phyloP scores from a whole-genome alignment of 2,888 invertebrate genomes.

The Drosophila neutralis region DNA sequence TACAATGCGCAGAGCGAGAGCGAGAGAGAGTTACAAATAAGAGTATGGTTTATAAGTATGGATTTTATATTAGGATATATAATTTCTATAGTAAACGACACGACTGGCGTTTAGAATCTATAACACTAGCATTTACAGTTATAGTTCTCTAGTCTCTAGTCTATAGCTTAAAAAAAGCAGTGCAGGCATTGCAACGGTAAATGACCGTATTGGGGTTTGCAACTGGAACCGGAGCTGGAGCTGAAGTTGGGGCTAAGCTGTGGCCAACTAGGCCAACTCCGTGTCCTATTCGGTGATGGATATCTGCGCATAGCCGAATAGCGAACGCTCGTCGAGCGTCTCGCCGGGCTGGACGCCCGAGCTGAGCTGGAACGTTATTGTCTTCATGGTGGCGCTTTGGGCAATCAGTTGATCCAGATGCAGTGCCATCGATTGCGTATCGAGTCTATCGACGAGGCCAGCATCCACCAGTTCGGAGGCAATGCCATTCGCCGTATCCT shows the following conservation, averaged over 20 bases:
- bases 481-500: slow-evolving; percentile 96
- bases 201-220: slow-evolving; percentile 12
- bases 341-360: slow-evolving; percentile 90
- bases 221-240: slow-evolving; percentile 1
- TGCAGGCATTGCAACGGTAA: slow-evolving; percentile 40
- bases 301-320: slow-evolving; percentile 98
- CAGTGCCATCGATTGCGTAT: slow-evolving; percentile 95
- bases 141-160: slow-evolving; percentile 46
- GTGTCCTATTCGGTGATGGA: slow-evolving; percentile 92
- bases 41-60: slow-evolving; percentile 16
- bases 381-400: slow-evolving; percentile 88
- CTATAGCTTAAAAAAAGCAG: slow-evolving; percentile 69
- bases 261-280: slow-evolving; percentile 51
- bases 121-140: slow-evolving; percentile 47
- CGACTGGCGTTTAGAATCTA: slow-evolving; percentile 57
- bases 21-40: slow-evolving; percentile 5
- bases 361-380: slow-evolving; percentile 94
- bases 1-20: slow-evolving; percentile 64
- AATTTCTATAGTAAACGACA: slow-evolving; percentile 42
- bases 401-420: slow-evolving; percentile 97
- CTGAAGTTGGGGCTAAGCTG: slow-evolving; percentile 8
- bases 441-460: slow-evolving; percentile 95
- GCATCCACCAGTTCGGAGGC: slow-evolving; percentile 97
- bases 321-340: slow-evolving; percentile 95
- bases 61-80: slow-evolving; percentile 21